Percentiles rank a stretch among this genome's conserved stretches.
Conservation (phyloP, 2,113 vertebrate genomes). For the Thunnus thynnus region DNA sequence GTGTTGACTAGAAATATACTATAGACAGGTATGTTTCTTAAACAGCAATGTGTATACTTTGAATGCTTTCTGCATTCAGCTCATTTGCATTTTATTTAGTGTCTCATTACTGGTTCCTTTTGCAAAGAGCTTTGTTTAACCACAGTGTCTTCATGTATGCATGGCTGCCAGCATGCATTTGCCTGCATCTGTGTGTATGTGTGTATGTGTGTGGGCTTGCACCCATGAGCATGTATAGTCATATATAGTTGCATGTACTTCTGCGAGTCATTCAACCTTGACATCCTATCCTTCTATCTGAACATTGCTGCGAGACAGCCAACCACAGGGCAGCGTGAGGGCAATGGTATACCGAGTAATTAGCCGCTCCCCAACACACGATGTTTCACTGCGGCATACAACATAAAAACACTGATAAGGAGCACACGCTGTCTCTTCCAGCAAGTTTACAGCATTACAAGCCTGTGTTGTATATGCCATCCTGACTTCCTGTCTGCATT, state of each 20-base stretch:
- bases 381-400: slow-evolving; percentile 26
- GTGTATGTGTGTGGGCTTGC: slow-evolving; percentile 3
- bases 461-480: neutral
- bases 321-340: slow-evolving; percentile 57
- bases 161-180: slow-evolving; percentile 6
- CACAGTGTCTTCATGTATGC: neutral
- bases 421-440: slow-evolving; percentile 8
- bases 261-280: slow-evolving; percentile 69
- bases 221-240: slow-evolving; percentile 13
- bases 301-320: slow-evolving; percentile 60
- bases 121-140: neutral
- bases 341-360: slow-evolving; percentile 52
- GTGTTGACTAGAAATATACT: neutral
- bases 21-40: neutral
- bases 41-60: neutral
- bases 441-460: neutral
- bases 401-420: slow-evolving; percentile 55
- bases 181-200: slow-evolving; percentile 36
- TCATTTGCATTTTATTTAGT: neutral
- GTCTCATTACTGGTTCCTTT: neutral
- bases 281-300: slow-evolving; percentile 54
- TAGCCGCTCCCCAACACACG: slow-evolving; percentile 61
- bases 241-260: slow-evolving; percentile 26
- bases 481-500: slow-evolving; percentile 21
- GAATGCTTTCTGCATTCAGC: neutral